phyloP scores from a whole-genome alignment of 1,140 invertebrate genomes.

The Vanessa tameamea region DNA sequence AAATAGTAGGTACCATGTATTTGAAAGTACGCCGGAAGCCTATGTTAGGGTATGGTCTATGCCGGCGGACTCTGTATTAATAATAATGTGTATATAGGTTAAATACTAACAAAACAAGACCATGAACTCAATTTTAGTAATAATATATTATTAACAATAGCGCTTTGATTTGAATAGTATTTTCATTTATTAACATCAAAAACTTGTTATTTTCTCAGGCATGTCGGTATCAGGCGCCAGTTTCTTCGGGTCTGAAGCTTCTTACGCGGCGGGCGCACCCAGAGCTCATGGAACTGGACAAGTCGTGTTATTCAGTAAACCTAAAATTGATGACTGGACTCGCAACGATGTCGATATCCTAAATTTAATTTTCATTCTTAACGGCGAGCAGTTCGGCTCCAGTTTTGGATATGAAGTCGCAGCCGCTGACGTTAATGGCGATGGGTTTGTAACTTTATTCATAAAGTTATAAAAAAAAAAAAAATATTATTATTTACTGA shows the following conservation, averaged over 20 bases:
- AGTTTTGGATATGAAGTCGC: conserved; percentile 94
- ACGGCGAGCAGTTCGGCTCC: conserved; percentile 92
- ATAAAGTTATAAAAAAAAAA: too few relatives aligned
- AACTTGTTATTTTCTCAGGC: conserved; percentile 80
- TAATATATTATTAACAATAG: too few relatives aligned
- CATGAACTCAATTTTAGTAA: too few relatives aligned
- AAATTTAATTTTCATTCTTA: conserved; percentile 84
- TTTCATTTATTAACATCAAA: not conserved
- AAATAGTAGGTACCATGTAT: too few relatives aligned
- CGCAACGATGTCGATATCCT: conserved; percentile 81
- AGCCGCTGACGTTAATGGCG: conserved; percentile 92
- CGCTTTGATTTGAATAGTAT: not conserved
- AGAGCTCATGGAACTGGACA: conserved; percentile 92
- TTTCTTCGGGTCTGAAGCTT: conserved; percentile 85
- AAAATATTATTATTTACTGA: not conserved
- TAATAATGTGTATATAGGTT: too few relatives aligned
- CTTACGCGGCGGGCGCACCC: conserved; percentile 93
- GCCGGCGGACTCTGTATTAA: too few relatives aligned
- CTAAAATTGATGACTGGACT: conserved; percentile 74
- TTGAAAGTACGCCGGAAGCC: too few relatives aligned
- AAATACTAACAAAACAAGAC: too few relatives aligned
- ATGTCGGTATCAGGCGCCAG: conserved; percentile 93
- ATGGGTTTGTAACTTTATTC: conserved; percentile 83
- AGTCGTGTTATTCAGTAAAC: conserved; percentile 90
- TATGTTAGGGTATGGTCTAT: too few relatives aligned